Conservation (phyloP, 1,140 invertebrate species). For the Cydia splendana region DNA sequence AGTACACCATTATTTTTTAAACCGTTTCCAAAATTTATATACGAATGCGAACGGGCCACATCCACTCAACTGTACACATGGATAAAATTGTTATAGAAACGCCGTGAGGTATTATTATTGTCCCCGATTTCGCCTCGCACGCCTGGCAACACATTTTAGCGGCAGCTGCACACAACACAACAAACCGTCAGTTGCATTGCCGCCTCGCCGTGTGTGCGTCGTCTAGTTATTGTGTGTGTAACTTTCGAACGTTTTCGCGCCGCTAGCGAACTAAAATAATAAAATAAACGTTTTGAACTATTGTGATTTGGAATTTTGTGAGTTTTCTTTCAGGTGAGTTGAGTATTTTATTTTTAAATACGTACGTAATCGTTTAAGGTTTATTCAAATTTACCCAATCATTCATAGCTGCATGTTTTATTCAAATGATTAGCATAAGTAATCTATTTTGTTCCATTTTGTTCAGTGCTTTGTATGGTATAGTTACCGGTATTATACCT, state of each 20-base stretch:
- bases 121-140: neutral
- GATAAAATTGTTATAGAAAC: too few relatives aligned
- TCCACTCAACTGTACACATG: too few relatives aligned
- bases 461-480: neutral
- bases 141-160: slow-evolving; percentile 4
- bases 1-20: too few relatives aligned
- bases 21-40: too few relatives aligned
- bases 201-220: slow-evolving; percentile 3
- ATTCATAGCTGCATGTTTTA: slow-evolving; percentile 5
- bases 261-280: neutral
- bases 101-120: neutral
- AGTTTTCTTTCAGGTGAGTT: slow-evolving; percentile 19
- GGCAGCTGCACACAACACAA: slow-evolving; percentile 27
- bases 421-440: neutral
- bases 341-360: neutral
- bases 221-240: neutral
- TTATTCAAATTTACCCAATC: slow-evolving; percentile 5
- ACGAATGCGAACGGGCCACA: too few relatives aligned
- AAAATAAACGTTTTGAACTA: slow-evolving; percentile 6
- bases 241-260: neutral
- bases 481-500: neutral
- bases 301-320: slow-evolving; percentile 9
- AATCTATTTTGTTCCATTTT: neutral
- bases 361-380: neutral
- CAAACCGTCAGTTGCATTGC: slow-evolving; percentile 26